phyloP scores from a whole-genome alignment of 2,113 vertebrate genomes.

The Paralichthys olivaceus region DNA sequence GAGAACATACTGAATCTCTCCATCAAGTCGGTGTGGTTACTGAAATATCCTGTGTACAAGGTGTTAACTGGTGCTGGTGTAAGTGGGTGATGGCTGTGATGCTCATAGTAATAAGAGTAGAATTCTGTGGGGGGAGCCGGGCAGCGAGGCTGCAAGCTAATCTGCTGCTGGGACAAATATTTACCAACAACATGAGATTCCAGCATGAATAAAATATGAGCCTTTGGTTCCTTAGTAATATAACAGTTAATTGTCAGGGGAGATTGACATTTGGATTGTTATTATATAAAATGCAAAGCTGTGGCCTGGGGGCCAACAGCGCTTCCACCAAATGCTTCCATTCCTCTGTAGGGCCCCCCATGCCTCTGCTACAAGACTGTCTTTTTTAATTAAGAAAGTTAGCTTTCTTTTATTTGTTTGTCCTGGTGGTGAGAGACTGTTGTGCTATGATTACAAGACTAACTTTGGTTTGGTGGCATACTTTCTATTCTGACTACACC shows the following conservation, averaged over 20 bases:
- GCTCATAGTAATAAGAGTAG: conserved; percentile 70
- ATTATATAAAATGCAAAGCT: conserved; percentile 83
- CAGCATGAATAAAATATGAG: conserved; percentile 85
- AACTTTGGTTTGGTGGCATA: conserved; percentile 38
- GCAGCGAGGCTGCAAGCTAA: conserved; percentile 71
- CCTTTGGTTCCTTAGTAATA: conserved; percentile 81
- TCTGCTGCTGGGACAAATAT: conserved; percentile 85
- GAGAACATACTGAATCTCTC: background rate
- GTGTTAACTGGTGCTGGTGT: conserved; percentile 25
- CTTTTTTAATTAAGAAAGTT: conserved; percentile 84
- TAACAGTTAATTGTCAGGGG: conserved; percentile 84
- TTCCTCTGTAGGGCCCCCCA: conserved; percentile 49
- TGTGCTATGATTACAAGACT: conserved; percentile 45
- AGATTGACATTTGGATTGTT: conserved; percentile 84
- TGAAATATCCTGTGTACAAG: conserved; percentile 33
- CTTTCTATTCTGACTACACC: background rate
- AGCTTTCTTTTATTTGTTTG: conserved; percentile 70
- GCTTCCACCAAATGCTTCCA: conserved; percentile 60
- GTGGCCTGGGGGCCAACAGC: conserved; percentile 72
- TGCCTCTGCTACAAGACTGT: conserved; percentile 55
- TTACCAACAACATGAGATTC: conserved; percentile 82
- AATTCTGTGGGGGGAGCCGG: conserved; percentile 47
- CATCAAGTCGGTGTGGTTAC: background rate
- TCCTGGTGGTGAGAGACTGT: conserved; percentile 41
- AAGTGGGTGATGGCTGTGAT: conserved; percentile 32